These are phyloP conservation scores for Azemiops feae DNA, from an alignment of 2,113 vertebrate species.

Conservation along the genomic window DNA sequence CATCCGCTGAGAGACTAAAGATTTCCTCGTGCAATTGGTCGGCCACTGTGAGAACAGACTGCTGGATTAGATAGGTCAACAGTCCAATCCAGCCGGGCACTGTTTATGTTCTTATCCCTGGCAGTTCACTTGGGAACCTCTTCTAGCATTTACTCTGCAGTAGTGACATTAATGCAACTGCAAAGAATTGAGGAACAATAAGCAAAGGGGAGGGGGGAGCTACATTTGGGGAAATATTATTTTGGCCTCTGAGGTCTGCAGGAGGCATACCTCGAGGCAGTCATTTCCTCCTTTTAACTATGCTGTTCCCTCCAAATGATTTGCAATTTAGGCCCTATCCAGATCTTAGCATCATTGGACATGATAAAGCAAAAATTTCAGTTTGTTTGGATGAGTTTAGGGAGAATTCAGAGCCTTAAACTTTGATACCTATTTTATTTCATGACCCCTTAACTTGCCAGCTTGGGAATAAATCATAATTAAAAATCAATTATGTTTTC, in stretches of 20 bases:
- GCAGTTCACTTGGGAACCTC: neutral
- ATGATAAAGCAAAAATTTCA: neutral
- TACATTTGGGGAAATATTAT: neutral
- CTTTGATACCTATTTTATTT: neutral
- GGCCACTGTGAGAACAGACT: neutral
- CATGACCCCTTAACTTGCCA: neutral
- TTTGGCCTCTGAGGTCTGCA: neutral
- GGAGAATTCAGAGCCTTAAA: neutral
- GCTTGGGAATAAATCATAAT: neutral
- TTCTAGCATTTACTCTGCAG: neutral
- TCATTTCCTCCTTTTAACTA: neutral
- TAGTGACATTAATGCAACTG: neutral
- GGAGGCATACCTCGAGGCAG: neutral
- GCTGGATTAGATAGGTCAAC: neutral
- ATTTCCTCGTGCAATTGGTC: neutral
- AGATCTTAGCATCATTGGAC: neutral
- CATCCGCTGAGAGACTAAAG: neutral
- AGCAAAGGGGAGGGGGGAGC: neutral
- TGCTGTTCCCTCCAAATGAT: neutral
- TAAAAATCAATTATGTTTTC: neutral
- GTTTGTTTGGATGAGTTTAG: neutral
- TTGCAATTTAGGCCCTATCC: neutral
- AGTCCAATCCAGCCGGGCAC: neutral
- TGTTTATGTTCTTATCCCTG: neutral
- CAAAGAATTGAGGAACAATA: neutral